Conservation (phyloP, 1,140 invertebrate genomes). For the Aphaenogaster rudis region DNA sequence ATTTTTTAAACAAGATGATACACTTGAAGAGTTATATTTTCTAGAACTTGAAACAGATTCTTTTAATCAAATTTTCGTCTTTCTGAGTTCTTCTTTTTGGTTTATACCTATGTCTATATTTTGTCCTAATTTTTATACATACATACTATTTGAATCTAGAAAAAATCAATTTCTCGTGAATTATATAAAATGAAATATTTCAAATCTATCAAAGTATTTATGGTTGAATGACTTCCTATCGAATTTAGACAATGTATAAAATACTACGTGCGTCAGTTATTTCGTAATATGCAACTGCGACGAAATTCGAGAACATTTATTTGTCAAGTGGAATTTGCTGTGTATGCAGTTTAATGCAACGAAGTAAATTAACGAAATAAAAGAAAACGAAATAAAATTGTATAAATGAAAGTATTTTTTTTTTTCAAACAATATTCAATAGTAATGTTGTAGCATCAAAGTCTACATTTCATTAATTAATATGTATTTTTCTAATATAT, state of each 20-base stretch:
- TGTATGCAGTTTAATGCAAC: background rate
- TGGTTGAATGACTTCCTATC: background rate
- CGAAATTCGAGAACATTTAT: slow-evolving; percentile 15
- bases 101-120: background rate
- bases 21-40: background rate
- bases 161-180: background rate
- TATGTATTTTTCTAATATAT: background rate
- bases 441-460: background rate
- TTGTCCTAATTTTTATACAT: background rate
- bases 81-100: background rate
- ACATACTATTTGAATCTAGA: background rate
- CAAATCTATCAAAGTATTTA: background rate
- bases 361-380: background rate
- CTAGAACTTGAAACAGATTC: background rate
- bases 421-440: background rate
- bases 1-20: background rate
- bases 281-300: background rate
- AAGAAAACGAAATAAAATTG: background rate
- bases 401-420: background rate
- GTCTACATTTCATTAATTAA: background rate
- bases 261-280: background rate
- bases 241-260: background rate
- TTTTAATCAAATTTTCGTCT: background rate
- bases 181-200: slow-evolving; percentile 18
- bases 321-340: slow-evolving; percentile 11